A percentile compares a stretch with the other conserved stretches of the same genome.
Conservation (phyloP, 2,888 invertebrate genomes). For the Stegana nigrithorax region DNA sequence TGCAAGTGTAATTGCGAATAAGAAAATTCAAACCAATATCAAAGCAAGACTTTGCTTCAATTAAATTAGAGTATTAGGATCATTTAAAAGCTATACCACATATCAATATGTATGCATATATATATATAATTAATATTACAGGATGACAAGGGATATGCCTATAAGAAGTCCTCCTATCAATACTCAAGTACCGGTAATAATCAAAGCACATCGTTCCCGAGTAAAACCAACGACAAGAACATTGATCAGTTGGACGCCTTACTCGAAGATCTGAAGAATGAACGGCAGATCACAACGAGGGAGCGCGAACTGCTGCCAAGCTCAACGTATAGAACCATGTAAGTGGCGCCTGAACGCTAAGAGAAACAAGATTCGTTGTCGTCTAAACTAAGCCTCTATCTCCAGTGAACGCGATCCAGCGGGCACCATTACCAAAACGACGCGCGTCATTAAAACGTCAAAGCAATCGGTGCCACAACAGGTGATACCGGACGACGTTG, state of each 20-base stretch:
- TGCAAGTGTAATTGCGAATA: no score
- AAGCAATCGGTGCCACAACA: constrained; percentile 49
- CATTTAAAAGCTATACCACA: background rate
- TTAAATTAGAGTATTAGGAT: background rate
- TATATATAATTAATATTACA: constrained; percentile 27
- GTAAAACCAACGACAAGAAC: constrained; percentile 70
- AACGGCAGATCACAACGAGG: constrained; percentile 61
- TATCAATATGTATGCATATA: no score
- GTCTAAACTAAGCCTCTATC: background rate
- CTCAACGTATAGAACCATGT: constrained; percentile 61
- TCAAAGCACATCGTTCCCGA: constrained; percentile 48
- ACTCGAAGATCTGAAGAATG: constrained; percentile 77
- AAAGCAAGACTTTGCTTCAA: background rate
- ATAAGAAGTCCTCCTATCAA: constrained; percentile 66
- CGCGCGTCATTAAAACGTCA: constrained; percentile 59
- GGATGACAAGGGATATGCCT: constrained; percentile 65
- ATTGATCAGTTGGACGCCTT: constrained; percentile 82
- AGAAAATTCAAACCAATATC: background rate
- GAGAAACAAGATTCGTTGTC: background rate
- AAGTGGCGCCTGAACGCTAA: constrained; percentile 37
- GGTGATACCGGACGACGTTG: constrained; percentile 52
- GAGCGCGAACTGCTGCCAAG: constrained; percentile 46
- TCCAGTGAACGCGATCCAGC: constrained; percentile 60
- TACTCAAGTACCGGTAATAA: constrained; percentile 62
- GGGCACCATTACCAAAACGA: constrained; percentile 61